Evolutionary conservation across 2,113 vertebrate genomes (phyloP).

Genomic region (Grammomys surdaster): DNA sequence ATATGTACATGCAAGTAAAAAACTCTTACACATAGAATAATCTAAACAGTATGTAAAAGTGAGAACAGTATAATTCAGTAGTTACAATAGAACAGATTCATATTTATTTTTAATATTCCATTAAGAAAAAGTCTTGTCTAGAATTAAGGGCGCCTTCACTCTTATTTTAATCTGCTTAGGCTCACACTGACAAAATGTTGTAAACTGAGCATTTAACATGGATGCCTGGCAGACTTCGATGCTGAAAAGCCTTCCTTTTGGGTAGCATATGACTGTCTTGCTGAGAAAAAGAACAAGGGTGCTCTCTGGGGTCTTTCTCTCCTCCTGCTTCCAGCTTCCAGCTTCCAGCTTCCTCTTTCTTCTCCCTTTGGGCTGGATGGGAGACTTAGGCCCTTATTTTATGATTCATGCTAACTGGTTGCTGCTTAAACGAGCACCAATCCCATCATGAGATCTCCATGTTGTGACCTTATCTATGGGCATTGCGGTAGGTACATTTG

Average conservation of each 20-base stretch:
- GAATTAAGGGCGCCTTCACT: not conserved
- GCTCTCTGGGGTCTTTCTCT: not conserved
- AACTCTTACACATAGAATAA: not conserved
- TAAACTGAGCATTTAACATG: not conserved
- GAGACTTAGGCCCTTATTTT: not conserved
- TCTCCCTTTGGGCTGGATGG: not conserved
- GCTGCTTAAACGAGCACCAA: not conserved
- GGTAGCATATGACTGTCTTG: not conserved
- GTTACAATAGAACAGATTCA: not conserved
- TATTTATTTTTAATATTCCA: not conserved
- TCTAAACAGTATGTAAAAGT: not conserved
- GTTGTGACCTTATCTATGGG: not conserved
- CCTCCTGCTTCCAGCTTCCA: not conserved
- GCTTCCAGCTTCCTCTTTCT: not conserved
- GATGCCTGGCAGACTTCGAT: not conserved
- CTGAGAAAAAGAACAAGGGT: not conserved
- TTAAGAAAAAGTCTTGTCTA: conserved; percentile 22
- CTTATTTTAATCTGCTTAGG: not conserved
- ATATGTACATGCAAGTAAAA: not conserved
- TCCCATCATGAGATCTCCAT: not conserved
- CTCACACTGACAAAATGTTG: not conserved
- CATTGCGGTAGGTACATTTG: not conserved
- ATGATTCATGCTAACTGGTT: not conserved
- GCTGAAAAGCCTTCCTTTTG: not conserved
- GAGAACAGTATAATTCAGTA: not conserved